These are phyloP conservation scores for Iselma pallidipennis DNA, from an alignment of 2,888 invertebrate genomes.

Conservation along the genomic window DNA sequence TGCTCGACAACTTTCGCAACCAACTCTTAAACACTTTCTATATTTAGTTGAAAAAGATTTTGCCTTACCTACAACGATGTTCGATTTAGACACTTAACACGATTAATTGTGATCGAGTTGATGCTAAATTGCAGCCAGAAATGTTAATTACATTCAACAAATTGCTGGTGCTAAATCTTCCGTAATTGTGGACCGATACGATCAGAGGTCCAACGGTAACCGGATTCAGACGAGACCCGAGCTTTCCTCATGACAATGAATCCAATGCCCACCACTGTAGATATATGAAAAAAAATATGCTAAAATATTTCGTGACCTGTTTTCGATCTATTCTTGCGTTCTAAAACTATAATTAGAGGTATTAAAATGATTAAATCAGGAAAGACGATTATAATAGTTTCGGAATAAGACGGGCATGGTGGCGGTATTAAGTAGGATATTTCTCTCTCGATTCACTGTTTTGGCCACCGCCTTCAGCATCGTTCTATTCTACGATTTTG, in stretches of 20 bases:
- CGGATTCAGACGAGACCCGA: neutral
- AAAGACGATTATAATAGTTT: slow-evolving; percentile 44
- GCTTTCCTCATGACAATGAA: neutral
- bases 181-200: slow-evolving; percentile 30
- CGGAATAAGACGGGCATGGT: slow-evolving; percentile 16
- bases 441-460: neutral
- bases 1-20: slow-evolving; percentile 46
- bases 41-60: slow-evolving; percentile 26
- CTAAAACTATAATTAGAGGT: slow-evolving; percentile 43
- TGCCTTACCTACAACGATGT: slow-evolving; percentile 9
- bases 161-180: slow-evolving; percentile 47
- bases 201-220: neutral
- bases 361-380: slow-evolving; percentile 41
- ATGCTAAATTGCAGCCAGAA: slow-evolving; percentile 43
- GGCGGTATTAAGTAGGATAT: too few species aligned
- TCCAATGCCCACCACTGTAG: neutral
- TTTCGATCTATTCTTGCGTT: slow-evolving; percentile 2
- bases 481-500: neutral
- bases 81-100: slow-evolving; percentile 29
- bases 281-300: neutral
- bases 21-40: slow-evolving; percentile 29
- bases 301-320: too few species aligned
- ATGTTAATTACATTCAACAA: slow-evolving; percentile 50
- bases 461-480: neutral
- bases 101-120: slow-evolving; percentile 40